Evolutionary conservation across 2,888 invertebrate genomes (phyloP).

Genomic region (Ectropis crepuscularia): DNA sequence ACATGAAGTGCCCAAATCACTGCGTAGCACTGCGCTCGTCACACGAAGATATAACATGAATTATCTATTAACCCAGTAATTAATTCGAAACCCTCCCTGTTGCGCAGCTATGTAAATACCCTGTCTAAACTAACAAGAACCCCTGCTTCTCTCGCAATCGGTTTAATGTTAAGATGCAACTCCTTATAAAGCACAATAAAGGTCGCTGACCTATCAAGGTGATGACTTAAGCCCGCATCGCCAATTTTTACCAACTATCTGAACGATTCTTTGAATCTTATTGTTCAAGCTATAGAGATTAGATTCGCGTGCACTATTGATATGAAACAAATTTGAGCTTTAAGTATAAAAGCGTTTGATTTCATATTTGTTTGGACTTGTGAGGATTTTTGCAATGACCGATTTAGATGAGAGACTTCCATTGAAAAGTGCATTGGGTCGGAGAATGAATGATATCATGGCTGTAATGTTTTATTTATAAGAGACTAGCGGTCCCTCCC

Average conservation of each 20-base stretch:
- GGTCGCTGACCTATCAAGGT: conserved; percentile 14
- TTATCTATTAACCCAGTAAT: too few relatives aligned
- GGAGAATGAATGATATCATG: background rate
- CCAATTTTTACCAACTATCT: background rate
- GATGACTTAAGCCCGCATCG: conserved; percentile 21
- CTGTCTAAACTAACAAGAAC: too few relatives aligned
- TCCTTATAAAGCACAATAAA: conserved; percentile 13
- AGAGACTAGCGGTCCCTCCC: too few relatives aligned
- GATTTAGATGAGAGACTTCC: background rate
- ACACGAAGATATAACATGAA: too few relatives aligned
- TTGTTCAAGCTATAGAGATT: too few relatives aligned
- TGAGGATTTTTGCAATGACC: background rate
- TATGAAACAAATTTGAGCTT: background rate
- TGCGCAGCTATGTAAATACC: too few relatives aligned
- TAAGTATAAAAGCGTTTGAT: background rate
- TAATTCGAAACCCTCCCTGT: too few relatives aligned
- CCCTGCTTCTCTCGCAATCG: too few relatives aligned
- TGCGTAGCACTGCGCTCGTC: too few relatives aligned
- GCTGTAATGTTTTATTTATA: background rate
- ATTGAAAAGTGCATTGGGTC: conserved; percentile 1
- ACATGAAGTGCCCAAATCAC: too few relatives aligned
- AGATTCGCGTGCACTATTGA: too few relatives aligned
- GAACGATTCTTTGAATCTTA: too few relatives aligned
- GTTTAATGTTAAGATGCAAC: conserved; percentile 3
- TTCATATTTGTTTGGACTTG: background rate